Evolutionary conservation across 2,797 vertebrate genomes (phyloP), one percentile per base, ranked within the genome.

Genomic region (Streptopelia turtur): DNA sequence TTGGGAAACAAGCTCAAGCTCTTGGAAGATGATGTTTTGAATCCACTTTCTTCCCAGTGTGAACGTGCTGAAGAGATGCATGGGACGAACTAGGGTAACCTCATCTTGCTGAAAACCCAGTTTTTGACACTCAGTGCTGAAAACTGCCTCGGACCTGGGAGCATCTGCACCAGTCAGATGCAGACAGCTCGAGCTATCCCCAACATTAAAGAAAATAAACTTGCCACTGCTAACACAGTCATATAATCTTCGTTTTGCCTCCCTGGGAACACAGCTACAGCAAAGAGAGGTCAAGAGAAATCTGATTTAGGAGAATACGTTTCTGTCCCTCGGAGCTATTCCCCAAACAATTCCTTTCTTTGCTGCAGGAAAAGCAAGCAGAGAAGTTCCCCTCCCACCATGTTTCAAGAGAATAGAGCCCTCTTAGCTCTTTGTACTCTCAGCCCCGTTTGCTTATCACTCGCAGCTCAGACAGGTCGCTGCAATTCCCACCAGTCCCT

Each of bases 361-460:
- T 91, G 45, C 53, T 37, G 59, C 31, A 82, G 81, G 53, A 74
- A 72, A 87, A 82, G 60, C 56, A 70, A 52, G 72, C 47, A 76
- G 30, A 84, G 60, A 53, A 89, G 49, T 53, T 85, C 37, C 81
- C 75, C 68, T 90, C 66, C 53, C 50, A 90, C 35, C 41, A 65
- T 30, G 60, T 96, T 93, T 77, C 78, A 75, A 75, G 71, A 94
- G 83, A 92, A 90, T 37, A 89, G 71, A 95, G 83, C 16, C 56
- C 50, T 90, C 70, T 90, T 20, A 50, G 88, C 41, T 84, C 70
- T 92, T 93, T 80, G 80, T 94, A 60, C 60, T 90, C 80, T 68
- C 71, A 68, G 72, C 35, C 86, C 61, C 57, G 50, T 95, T 95
- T 95, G 88, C 85, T 95, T 92, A 94, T 96, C 91, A 68, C 57